Base-by-base conservation (phyloP, 1,140 invertebrate species). In the Orius laevigatus region DNA sequence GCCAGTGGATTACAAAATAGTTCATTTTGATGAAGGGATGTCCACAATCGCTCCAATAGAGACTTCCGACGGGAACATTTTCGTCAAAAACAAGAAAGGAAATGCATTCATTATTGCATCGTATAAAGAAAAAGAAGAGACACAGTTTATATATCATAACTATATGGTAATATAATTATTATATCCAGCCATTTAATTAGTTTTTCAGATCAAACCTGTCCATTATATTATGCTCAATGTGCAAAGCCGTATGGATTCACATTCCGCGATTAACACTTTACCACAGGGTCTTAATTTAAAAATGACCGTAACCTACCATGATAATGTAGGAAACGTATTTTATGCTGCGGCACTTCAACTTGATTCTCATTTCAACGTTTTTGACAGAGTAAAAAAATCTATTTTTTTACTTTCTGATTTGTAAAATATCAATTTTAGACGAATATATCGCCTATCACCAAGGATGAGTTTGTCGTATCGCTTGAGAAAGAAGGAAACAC, bases 261-360 rank as follows among this genome's bases (percentile, higher is more conserved):
- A 55, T 41, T 48, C 57, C 32, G 57, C 52, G 46, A n/a, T n/a
- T n/a, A 55, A 56, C 31, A 53, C 55, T 20, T 36, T 69, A 33
- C 66, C 67, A 8, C 49, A 63, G 39, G 67, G 67, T 5, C 56
- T 62, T n/a, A 61, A 66, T 42, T 58, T 69, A 45, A 52, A 61
- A 51, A 50, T 68, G 9, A 50, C 52, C 8, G 46, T 59, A 31
- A 57, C 57, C 3, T 69, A 61, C 49, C 62, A 64, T 55, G 67
- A 69, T 53, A 62, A 63, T 53, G 54, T 59, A 14, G 67, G 67
- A 9, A 54, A 58, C 38, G 55, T 53, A 31, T 66, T 69, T 51
- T 57, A 59, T 48, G 59, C 60, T 8, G 57, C 44, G 51, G 57
- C 35, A 47, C 58, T 46, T 36, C 53, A 60, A 51, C 49, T 66